phyloP scores from a whole-genome alignment of 2,888 invertebrate species.

The Psococerastis gibbosa region DNA sequence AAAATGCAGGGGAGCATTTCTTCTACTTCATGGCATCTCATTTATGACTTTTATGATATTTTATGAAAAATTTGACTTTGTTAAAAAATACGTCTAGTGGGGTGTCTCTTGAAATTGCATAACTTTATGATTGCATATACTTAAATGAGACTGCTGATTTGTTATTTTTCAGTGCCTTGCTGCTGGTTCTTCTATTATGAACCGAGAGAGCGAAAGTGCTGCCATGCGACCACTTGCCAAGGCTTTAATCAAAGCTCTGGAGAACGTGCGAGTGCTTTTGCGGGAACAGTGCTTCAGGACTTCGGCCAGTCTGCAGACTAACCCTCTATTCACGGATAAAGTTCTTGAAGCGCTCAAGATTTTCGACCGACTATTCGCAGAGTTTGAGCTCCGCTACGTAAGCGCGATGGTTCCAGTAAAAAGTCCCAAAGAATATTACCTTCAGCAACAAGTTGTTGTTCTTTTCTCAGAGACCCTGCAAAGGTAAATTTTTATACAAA shows the following conservation, averaged over 20 bases:
- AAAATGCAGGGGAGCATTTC: too few species aligned
- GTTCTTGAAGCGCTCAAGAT: conserved; percentile 28
- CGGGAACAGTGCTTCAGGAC: conserved; percentile 68
- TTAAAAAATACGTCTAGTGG: too few species aligned
- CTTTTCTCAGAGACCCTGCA: conserved; percentile 91
- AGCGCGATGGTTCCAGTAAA: conserved; percentile 99
- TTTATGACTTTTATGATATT: too few species aligned
- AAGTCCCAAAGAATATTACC: conserved; percentile 85
- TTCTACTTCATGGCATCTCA: too few species aligned
- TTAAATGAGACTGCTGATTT: neutral
- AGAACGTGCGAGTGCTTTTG: conserved; percentile 74
- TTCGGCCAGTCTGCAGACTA: conserved; percentile 25
- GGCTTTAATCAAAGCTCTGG: conserved; percentile 88
- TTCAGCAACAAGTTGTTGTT: conserved; percentile 90
- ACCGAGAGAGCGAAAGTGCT: conserved; percentile 87
- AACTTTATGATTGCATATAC: too few species aligned
- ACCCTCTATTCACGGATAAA: conserved; percentile 21
- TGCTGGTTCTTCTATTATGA: conserved; percentile 96
- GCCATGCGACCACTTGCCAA: conserved; percentile 93
- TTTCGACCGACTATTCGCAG: conserved; percentile 87
- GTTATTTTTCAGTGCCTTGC: conserved; percentile 57
- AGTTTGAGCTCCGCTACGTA: conserved; percentile 95
- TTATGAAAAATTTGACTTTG: too few species aligned
- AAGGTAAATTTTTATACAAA: conserved; percentile 23
- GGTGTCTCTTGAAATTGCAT: too few species aligned